phyloP scores from a whole-genome alignment of 2,888 invertebrate species.

The Drosophila recens region DNA sequence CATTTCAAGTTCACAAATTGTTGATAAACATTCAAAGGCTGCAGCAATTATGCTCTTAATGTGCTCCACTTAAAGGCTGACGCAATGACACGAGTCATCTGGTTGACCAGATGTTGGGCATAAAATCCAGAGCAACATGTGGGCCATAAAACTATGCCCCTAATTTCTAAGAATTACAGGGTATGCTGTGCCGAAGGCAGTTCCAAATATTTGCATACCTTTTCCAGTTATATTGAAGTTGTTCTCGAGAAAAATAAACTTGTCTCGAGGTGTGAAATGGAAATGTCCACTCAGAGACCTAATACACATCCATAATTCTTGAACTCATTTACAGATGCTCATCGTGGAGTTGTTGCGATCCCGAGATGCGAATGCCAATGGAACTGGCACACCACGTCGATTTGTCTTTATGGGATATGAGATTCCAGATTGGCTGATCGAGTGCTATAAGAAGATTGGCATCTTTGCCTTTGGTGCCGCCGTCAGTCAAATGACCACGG shows the following conservation, averaged over 20 bases:
- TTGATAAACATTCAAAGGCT: conserved; percentile 26
- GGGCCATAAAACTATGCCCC: conserved; percentile 39
- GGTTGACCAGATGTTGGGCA: conserved; percentile 39
- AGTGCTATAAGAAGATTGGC: conserved; percentile 91
- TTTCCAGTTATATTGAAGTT: conserved; percentile 12
- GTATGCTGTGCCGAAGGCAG: conserved; percentile 10
- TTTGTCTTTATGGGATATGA: conserved; percentile 86
- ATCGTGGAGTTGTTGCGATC: conserved; percentile 88
- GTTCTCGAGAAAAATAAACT: conserved; percentile 25
- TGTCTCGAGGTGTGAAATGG: conserved; percentile 49
- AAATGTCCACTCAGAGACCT: conserved; percentile 15
- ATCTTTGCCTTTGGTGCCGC: conserved; percentile 95
- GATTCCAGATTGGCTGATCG: conserved; percentile 91
- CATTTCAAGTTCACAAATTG: conserved; percentile 64
- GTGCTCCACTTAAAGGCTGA: conserved; percentile 39
- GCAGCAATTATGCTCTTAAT: conserved; percentile 16
- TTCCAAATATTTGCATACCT: conserved; percentile 63
- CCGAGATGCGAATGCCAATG: conserved; percentile 45
- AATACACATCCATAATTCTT: conserved; percentile 3
- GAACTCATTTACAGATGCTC: conserved; percentile 88
- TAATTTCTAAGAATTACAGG: conserved; percentile 14
- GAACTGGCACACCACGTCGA: conserved; percentile 84
- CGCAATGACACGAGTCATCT: conserved; percentile 33
- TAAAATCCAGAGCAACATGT: conserved; percentile 62
- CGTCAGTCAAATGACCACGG: conserved; percentile 94